Evolutionary conservation across 1,140 invertebrate species (phyloP).

Genomic region (Lysiphlebus fabarum): DNA sequence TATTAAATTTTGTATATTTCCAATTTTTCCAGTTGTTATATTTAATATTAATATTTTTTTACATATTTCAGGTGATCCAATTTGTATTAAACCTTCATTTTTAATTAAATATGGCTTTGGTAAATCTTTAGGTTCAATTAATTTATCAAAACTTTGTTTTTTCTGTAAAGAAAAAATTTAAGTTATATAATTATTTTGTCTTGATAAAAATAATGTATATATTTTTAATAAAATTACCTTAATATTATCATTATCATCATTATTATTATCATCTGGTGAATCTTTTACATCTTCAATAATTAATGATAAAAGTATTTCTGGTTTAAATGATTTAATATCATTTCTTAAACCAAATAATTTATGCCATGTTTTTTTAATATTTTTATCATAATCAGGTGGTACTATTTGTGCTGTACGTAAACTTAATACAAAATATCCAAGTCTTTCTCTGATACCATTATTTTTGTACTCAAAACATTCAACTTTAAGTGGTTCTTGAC

Average conservation of each 20-base stretch:
- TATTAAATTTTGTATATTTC: conserved; percentile 37
- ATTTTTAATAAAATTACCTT: background rate
- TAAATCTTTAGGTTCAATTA: background rate
- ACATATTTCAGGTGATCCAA: conserved; percentile 41
- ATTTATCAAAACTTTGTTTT: background rate
- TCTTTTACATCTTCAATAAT: conserved; percentile 45
- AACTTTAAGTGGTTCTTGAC: conserved; percentile 53
- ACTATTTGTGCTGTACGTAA: conserved; percentile 54
- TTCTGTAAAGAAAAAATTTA: background rate
- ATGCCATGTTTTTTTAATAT: conserved; percentile 49
- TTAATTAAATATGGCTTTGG: conserved; percentile 36
- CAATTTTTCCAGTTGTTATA: conserved; percentile 36
- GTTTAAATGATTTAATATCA: conserved; percentile 50
- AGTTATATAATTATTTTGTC: background rate
- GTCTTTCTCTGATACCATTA: conserved; percentile 43
- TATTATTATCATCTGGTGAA: conserved; percentile 23
- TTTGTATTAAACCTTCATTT: conserved; percentile 48
- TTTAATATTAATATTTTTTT: conserved; percentile 43
- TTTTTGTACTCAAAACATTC: conserved; percentile 54
- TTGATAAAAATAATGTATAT: background rate
- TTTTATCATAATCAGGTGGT: conserved; percentile 29
- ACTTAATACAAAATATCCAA: conserved; percentile 55
- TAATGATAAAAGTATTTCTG: conserved; percentile 54
- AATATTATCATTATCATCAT: background rate
- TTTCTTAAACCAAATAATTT: conserved; percentile 51